phyloP scores from a whole-genome alignment of 2,888 invertebrate species.

The Dicyrtoma fusca region DNA sequence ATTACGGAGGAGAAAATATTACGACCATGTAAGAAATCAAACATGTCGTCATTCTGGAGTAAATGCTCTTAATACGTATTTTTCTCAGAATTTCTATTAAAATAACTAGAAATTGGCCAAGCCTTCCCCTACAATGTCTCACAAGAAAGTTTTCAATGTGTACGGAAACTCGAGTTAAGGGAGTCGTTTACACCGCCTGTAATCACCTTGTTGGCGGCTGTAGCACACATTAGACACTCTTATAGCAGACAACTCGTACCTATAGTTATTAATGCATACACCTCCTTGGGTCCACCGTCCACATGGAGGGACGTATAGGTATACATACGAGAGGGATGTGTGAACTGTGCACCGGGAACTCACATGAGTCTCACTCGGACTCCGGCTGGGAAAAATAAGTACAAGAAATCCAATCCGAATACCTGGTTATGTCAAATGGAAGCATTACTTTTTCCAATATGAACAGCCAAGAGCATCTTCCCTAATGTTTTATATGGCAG shows the following conservation, averaged over 20 bases:
- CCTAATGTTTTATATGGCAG: too few species aligned
- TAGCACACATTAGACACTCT: constrained; percentile 13
- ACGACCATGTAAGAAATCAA: constrained; percentile 28
- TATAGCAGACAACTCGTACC: neutral
- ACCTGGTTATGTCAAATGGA: too few species aligned
- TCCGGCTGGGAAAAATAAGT: too few species aligned
- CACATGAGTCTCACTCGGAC: too few species aligned
- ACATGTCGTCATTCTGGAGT: constrained; percentile 30
- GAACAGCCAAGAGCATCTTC: too few species aligned
- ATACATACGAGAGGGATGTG: too few species aligned
- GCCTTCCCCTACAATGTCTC: constrained; percentile 10
- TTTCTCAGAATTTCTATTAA: constrained; percentile 22
- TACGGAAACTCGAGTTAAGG: constrained; percentile 29
- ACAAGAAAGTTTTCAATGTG: neutral
- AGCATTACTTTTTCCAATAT: too few species aligned
- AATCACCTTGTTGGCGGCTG: constrained; percentile 33
- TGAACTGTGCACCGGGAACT: too few species aligned
- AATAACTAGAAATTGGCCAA: constrained; percentile 21
- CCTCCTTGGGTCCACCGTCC: too few species aligned
- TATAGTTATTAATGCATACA: too few species aligned
- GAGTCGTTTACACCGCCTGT: constrained; percentile 26
- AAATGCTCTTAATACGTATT: constrained; percentile 17
- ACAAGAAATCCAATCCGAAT: too few species aligned
- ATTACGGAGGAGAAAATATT: constrained; percentile 1
- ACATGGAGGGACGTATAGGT: too few species aligned